Base-by-base conservation (phyloP, 2,797 vertebrate genomes). In the Danio tinwini region DNA sequence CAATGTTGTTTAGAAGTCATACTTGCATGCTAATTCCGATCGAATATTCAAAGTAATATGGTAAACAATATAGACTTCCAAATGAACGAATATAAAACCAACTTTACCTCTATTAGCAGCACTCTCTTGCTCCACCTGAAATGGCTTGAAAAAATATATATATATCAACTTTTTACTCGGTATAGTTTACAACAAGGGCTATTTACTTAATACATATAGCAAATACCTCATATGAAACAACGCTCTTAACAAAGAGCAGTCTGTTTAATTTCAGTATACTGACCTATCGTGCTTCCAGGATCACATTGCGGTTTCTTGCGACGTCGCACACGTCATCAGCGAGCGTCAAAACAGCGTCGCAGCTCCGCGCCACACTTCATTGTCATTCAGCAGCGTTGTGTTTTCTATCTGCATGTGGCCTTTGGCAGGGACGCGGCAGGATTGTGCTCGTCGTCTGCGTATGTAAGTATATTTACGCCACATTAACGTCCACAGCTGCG, bases 241-340 rank as follows among this genome's bases (percentile, higher is more conserved):
- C n/a, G 47, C 47, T 29, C 11, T n/a, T n/a, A 21, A 52, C 65
- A 39, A 39, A 52, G 6, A 7, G 16, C 29, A 29, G 29, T 29
- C 14, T 52, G 5, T 52, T 52, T 69, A 0, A 11, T 39, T 47
- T 16, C 13, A 69, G 52, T 12, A n/a, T n/a, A 69, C 37, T 39
- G 39, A 17, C 29, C 29, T 21, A 69, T 44, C 17, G 70, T 16
- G 17, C 12, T 58, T 72, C 21, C 42, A 70, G 53, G 39, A 56
- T 56, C 70, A 73, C 40, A 59, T 58, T 73, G 53, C 70, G 19
- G 42, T 10, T 53, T 16, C 5, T 10, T 47, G 17, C 53, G 13
- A 58, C 45, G 10, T 8, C 1, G 11, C 45, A 72, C 77, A 80
- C 77, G 77, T 80, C 77, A 80, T 80, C 59, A 44, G 19, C 19